Evolutionary conservation across 2,888 invertebrate species (phyloP).

Genomic region (Sipha maydis): DNA sequence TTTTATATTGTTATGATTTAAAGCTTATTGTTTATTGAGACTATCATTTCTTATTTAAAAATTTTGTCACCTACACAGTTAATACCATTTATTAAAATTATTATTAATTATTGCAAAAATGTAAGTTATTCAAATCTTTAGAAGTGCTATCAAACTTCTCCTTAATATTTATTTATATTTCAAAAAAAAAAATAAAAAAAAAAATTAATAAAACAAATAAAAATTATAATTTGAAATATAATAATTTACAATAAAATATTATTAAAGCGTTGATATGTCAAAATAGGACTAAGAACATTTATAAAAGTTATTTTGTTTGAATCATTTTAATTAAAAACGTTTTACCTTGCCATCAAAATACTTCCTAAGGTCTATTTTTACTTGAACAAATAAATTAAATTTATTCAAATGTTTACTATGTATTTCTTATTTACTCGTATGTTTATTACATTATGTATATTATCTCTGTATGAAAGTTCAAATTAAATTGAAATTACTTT

Average conservation of each 20-base stretch:
- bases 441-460: no score
- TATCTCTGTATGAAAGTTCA: no score
- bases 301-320: slow-evolving; percentile 17
- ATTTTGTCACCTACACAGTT: no score
- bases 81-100: background rate
- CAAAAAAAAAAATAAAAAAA: no score
- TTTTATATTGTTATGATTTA: no score
- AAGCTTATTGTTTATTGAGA: no score
- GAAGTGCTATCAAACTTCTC: background rate
- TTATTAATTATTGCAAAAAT: background rate
- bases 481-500: no score
- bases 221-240: slow-evolving; percentile 38
- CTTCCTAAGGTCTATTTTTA: background rate
- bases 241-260: background rate
- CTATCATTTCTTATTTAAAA: background rate
- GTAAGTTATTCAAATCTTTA: background rate
- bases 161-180: slow-evolving; percentile 12
- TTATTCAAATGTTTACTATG: background rate
- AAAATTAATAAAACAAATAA: background rate
- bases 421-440: background rate
- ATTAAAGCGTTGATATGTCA: slow-evolving; percentile 8
- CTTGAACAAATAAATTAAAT: background rate
- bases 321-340: slow-evolving; percentile 8
- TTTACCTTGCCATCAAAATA: background rate
- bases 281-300: background rate